A percentile compares a stretch with the other conserved stretches of the same genome.
phyloP scores from a whole-genome alignment of 2,113 vertebrate species.

The Eublepharis macularius region DNA sequence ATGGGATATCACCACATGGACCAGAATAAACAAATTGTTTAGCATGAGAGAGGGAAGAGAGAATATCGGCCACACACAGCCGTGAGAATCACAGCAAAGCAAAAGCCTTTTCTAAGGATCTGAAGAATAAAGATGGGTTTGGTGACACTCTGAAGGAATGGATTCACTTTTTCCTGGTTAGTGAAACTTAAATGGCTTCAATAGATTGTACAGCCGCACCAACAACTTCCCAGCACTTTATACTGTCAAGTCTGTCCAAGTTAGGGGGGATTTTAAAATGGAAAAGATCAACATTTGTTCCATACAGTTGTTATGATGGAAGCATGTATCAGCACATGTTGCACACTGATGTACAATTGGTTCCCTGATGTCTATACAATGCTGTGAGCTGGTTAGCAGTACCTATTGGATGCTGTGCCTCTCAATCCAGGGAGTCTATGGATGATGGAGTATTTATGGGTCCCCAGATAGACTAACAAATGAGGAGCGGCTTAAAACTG shows the following conservation, averaged over 20 bases:
- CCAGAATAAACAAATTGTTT: slow-evolving; percentile 14
- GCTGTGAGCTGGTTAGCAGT: too few species aligned
- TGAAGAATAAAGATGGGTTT: slow-evolving; percentile 50
- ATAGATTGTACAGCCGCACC: neutral
- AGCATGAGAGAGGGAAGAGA: neutral
- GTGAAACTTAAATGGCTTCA: neutral
- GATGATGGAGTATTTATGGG: too few species aligned
- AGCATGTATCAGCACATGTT: too few species aligned
- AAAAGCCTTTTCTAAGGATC: slow-evolving; percentile 35
- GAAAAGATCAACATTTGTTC: neutral
- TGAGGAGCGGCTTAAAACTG: too few species aligned
- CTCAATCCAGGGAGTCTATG: too few species aligned
- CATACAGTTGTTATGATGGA: neutral
- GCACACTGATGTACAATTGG: too few species aligned
- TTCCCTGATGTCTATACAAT: too few species aligned
- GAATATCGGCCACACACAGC: slow-evolving; percentile 11
- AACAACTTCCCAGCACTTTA: neutral
- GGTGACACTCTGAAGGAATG: neutral
- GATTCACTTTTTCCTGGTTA: too few species aligned
- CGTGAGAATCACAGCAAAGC: slow-evolving; percentile 26
- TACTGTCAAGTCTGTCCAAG: neutral
- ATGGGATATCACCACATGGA: neutral
- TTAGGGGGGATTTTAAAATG: neutral
- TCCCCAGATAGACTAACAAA: too few species aligned
- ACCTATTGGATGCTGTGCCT: too few species aligned